phyloP scores from a whole-genome alignment of 2,797 vertebrate species.

The Uromys caudimaculatus region DNA sequence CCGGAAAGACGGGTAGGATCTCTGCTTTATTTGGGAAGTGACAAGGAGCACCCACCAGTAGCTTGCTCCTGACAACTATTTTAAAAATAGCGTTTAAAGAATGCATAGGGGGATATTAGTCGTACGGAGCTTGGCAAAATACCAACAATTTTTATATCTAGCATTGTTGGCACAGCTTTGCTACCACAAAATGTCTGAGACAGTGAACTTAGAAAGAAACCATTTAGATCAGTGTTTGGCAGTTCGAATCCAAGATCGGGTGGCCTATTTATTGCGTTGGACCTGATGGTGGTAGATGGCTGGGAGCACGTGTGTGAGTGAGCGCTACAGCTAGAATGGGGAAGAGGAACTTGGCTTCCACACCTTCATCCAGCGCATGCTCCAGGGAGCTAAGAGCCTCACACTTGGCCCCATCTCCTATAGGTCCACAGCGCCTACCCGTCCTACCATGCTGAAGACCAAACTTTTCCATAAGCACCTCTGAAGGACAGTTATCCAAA shows the following conservation, averaged over 20 bases:
- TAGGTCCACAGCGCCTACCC: background rate
- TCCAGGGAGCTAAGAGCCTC: background rate
- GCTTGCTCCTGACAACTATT: background rate
- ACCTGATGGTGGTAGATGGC: background rate
- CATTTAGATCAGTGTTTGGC: background rate
- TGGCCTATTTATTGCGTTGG: background rate
- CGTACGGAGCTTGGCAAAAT: background rate
- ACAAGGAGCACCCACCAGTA: background rate
- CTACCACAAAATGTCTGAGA: background rate
- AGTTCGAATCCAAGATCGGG: background rate
- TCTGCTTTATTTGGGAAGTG: background rate
- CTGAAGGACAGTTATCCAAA: background rate
- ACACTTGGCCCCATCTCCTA: background rate
- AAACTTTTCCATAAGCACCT: background rate
- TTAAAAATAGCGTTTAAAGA: conserved; percentile 15
- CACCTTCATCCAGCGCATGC: no score
- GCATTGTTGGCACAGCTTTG: background rate
- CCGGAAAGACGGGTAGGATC: background rate
- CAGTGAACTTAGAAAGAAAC: background rate
- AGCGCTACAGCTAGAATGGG: background rate
- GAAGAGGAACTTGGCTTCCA: background rate
- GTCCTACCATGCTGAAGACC: background rate
- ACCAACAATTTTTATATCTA: background rate
- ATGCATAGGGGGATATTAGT: background rate
- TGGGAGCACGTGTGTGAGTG: no score